phyloP scores from a whole-genome alignment of 2,113 vertebrate species.

The Rhinoderma darwinii region DNA sequence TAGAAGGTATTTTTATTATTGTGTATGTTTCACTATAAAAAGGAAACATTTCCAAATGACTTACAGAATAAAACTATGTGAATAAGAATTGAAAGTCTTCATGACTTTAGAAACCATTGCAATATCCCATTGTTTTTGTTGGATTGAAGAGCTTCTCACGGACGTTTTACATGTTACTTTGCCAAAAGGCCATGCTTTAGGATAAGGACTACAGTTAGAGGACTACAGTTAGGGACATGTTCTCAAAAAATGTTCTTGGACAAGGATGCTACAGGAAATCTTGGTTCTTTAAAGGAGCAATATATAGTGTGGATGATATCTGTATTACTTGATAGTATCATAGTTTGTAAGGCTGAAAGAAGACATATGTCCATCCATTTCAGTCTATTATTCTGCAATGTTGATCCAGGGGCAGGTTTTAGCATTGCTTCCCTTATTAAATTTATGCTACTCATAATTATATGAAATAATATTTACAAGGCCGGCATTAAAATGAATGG shows the following conservation, averaged over 20 bases:
- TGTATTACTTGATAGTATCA: not conserved
- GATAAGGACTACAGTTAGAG: slow-evolving; percentile 32
- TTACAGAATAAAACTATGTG: not conserved
- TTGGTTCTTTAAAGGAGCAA: not conserved
- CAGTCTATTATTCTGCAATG: no score
- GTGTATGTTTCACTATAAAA: not conserved
- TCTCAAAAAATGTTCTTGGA: slow-evolving; percentile 28
- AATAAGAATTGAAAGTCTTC: not conserved
- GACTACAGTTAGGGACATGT: no score
- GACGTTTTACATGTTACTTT: slow-evolving; percentile 20
- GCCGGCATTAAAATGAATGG: no score
- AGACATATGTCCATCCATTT: no score
- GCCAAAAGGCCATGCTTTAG: slow-evolving; percentile 24
- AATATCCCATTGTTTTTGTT: not conserved
- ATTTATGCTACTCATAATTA: no score
- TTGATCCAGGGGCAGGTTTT: no score
- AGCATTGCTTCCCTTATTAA: no score
- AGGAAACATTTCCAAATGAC: not conserved
- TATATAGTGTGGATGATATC: not conserved
- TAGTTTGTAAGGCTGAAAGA: no score
- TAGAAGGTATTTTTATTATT: not conserved
- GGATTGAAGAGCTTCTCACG: slow-evolving; percentile 32
- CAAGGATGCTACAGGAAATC: not conserved
- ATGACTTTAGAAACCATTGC: not conserved
- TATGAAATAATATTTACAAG: no score